Conservation (phyloP, 2,888 invertebrate genomes). For the Drosophila multiciliata region DNA sequence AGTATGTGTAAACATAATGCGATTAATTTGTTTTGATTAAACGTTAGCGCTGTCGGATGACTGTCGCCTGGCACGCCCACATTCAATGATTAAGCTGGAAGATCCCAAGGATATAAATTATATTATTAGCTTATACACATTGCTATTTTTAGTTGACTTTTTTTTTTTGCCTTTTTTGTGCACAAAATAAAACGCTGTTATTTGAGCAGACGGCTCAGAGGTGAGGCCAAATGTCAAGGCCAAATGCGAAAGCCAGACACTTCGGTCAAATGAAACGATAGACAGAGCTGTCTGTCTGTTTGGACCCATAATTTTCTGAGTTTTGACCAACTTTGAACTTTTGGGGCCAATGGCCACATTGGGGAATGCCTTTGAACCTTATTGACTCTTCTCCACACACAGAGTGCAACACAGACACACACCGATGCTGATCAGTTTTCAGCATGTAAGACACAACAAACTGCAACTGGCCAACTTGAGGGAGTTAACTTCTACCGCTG, state of each 20-base stretch:
- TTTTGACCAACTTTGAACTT: conserved; percentile 9
- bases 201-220: conserved; percentile 58
- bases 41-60: conserved; percentile 39
- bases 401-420: background rate
- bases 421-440: conserved; percentile 29
- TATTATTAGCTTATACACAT: background rate
- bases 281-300: conserved; percentile 10
- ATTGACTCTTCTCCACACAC: conserved; percentile 38
- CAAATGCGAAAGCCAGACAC: conserved; percentile 27
- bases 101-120: conserved; percentile 8
- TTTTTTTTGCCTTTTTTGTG: conserved; percentile 27
- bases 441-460: conserved; percentile 30
- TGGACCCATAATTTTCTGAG: conserved; percentile 5
- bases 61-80: conserved; percentile 17
- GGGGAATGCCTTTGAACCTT: conserved; percentile 48
- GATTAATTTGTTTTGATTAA: conserved; percentile 77
- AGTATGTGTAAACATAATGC: conserved; percentile 65
- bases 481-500: conserved; percentile 41
- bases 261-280: conserved; percentile 11
- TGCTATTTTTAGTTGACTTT: conserved; percentile 26
- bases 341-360: conserved; percentile 13
- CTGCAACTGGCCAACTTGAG: conserved; percentile 36
- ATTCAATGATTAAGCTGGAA: conserved; percentile 23
- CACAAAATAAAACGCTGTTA: background rate
- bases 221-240: conserved; percentile 58